A percentile compares a stretch with the other conserved stretches of the same genome.
phyloP scores from a whole-genome alignment of 2,888 invertebrate genomes.

The Podotricha telesiphe region DNA sequence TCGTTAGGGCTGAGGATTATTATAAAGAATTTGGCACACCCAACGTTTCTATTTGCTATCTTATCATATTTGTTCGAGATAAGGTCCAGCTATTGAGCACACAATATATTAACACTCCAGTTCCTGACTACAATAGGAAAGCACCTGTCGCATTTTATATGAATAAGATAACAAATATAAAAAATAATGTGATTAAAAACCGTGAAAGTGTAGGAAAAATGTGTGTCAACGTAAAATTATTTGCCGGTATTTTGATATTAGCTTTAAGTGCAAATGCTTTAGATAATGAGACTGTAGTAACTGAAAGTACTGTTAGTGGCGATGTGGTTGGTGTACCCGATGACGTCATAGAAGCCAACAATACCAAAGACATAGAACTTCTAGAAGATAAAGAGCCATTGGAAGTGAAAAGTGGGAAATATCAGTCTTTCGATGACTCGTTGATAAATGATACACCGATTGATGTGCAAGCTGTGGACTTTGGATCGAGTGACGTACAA shows the following conservation, averaged over 20 bases:
- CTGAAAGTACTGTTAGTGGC: slow-evolving; percentile 57
- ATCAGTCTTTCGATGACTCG: slow-evolving; percentile 66
- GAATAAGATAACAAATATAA: slow-evolving; percentile 56
- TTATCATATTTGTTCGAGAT: slow-evolving; percentile 77
- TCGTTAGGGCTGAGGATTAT: slow-evolving; percentile 63
- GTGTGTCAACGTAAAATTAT: slow-evolving; percentile 67
- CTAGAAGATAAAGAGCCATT: slow-evolving; percentile 55
- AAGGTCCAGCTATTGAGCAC: slow-evolving; percentile 74
- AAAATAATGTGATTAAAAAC: slow-evolving; percentile 67
- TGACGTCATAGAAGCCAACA: slow-evolving; percentile 44
- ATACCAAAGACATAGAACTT: slow-evolving; percentile 58
- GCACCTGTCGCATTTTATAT: slow-evolving; percentile 65
- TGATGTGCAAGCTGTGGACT: slow-evolving; percentile 60
- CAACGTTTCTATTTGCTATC: slow-evolving; percentile 80
- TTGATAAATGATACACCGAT: slow-evolving; percentile 59
- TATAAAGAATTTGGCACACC: slow-evolving; percentile 83
- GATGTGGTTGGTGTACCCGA: slow-evolving; percentile 43
- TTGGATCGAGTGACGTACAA: slow-evolving; percentile 55
- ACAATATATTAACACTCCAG: slow-evolving; percentile 67
- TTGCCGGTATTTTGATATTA: slow-evolving; percentile 57
- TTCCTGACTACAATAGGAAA: slow-evolving; percentile 65
- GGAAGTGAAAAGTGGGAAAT: slow-evolving; percentile 71
- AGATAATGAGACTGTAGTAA: slow-evolving; percentile 64
- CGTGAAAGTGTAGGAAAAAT: slow-evolving; percentile 61
- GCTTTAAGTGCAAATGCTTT: slow-evolving; percentile 68